These are phyloP conservation scores for Steromphala cineraria DNA, from an alignment of 2,888 invertebrate genomes.

Conservation along the genomic window DNA sequence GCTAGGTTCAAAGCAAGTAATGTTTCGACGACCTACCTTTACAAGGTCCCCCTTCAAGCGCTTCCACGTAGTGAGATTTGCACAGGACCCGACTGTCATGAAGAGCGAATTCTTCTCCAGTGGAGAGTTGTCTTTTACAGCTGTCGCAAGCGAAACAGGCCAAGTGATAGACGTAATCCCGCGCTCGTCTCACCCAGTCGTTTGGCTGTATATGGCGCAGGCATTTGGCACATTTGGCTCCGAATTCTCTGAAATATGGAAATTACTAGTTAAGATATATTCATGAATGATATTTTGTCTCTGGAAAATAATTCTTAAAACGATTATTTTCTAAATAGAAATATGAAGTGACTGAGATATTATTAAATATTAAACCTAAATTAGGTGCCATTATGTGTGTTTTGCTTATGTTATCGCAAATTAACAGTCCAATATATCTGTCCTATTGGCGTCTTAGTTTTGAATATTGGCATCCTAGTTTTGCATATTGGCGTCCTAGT, in stretches of 20 bases:
- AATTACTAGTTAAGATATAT: too few relatives aligned
- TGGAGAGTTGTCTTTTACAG: constrained; percentile 75
- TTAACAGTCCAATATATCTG: too few relatives aligned
- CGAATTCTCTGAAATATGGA: constrained; percentile 87
- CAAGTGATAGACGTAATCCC: constrained; percentile 93
- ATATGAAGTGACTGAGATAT: background rate
- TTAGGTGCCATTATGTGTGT: too few relatives aligned
- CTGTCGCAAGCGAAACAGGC: constrained; percentile 99
- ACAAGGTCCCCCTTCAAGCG: constrained; percentile 87
- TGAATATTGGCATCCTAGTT: too few relatives aligned
- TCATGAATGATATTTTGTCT: too few relatives aligned
- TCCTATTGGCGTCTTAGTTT: too few relatives aligned
- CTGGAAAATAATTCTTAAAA: too few relatives aligned
- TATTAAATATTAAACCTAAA: too few relatives aligned
- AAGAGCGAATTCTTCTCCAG: constrained; percentile 96
- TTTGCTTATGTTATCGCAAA: too few relatives aligned
- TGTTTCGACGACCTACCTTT: constrained; percentile 74
- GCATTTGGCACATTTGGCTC: constrained; percentile 97
- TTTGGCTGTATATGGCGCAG: constrained; percentile 93
- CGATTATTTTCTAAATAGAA: background rate
- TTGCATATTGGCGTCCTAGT: too few relatives aligned
- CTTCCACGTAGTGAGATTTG: constrained; percentile 96
- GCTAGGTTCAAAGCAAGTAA: too few relatives aligned
- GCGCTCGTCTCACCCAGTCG: constrained; percentile 97
- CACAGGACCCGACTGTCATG: constrained; percentile 96